Conservation (phyloP, 2,888 invertebrate species). For the Amphipoea oculea region DNA sequence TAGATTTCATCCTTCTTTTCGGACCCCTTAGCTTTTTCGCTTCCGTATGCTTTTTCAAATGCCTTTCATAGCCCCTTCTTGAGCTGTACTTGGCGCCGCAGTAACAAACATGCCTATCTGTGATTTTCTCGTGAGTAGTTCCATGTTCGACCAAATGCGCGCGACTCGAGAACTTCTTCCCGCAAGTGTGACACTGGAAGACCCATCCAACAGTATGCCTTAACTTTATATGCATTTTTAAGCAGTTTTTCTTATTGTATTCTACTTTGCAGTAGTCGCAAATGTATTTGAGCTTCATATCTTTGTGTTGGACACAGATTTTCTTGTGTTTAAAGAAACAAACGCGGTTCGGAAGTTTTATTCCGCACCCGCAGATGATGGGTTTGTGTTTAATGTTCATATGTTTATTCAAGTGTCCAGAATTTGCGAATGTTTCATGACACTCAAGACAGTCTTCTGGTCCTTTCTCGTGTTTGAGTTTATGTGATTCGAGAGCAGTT, state of each 20-base stretch:
- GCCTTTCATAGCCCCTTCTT: constrained; percentile 73
- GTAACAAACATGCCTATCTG: constrained; percentile 73
- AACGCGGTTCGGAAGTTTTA: constrained; percentile 68
- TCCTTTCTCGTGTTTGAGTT: constrained; percentile 49
- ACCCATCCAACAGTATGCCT: constrained; percentile 64
- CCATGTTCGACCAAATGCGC: constrained; percentile 74
- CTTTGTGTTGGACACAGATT: constrained; percentile 56
- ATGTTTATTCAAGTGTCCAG: constrained; percentile 66
- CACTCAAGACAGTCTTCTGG: constrained; percentile 72
- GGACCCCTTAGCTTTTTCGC: constrained; percentile 17
- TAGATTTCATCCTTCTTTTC: not conserved
- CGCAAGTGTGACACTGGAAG: constrained; percentile 76
- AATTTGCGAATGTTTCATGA: constrained; percentile 65
- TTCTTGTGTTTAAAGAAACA: constrained; percentile 72
- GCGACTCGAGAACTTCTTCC: constrained; percentile 70
- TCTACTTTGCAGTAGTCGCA: constrained; percentile 77
- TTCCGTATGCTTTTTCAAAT: constrained; percentile 66
- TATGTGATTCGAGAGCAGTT: constrained; percentile 61
- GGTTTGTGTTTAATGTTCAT: constrained; percentile 67
- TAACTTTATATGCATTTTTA: constrained; percentile 71
- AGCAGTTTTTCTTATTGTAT: constrained; percentile 65
- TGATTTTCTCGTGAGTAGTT: constrained; percentile 72
- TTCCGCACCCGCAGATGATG: constrained; percentile 70
- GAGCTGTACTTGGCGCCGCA: constrained; percentile 74
- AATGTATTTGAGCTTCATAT: constrained; percentile 53